phyloP scores from a whole-genome alignment of 2,888 invertebrate species.

The Linyphia triangularis region DNA sequence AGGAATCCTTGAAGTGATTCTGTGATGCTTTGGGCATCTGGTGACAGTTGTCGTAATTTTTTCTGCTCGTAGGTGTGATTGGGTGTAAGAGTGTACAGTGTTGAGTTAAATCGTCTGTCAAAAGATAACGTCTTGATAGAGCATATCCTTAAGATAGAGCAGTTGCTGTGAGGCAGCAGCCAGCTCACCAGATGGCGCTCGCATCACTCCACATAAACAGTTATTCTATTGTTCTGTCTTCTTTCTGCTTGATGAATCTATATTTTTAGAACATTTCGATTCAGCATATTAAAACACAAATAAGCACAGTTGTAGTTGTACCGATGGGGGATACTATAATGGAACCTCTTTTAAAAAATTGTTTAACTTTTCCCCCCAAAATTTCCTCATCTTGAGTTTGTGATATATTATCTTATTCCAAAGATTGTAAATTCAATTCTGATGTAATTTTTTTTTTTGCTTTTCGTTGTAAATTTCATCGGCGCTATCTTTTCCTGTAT shows the following conservation, averaged over 20 bases:
- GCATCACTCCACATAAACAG: not conserved
- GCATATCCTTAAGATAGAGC: constrained; percentile 2
- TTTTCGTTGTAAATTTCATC: no score
- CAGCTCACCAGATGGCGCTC: constrained; percentile 57
- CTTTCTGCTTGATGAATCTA: no score
- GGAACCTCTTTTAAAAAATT: no score
- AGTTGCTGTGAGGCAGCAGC: constrained; percentile 2
- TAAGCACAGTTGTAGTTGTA: not conserved
- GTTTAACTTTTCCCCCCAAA: no score
- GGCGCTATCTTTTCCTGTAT: no score
- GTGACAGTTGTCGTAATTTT: constrained; percentile 45
- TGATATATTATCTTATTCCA: no score
- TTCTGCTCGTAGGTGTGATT: constrained; percentile 8
- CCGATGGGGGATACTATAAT: no score
- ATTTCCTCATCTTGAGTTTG: no score
- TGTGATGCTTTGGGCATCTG: constrained; percentile 23
- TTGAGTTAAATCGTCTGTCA: constrained; percentile 71
- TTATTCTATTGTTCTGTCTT: not conserved
- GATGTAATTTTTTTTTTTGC: no score
- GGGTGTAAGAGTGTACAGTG: constrained; percentile 30
- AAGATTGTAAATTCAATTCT: no score
- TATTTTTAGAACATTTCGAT: not conserved
- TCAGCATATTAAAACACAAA: constrained; percentile 12
- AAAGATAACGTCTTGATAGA: constrained; percentile 64
- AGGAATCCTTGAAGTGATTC: not conserved